Evolutionary conservation across 2,113 vertebrate species (phyloP), one percentile per base, ranked within the genome.

Genomic region (Leucosticte australis): DNA sequence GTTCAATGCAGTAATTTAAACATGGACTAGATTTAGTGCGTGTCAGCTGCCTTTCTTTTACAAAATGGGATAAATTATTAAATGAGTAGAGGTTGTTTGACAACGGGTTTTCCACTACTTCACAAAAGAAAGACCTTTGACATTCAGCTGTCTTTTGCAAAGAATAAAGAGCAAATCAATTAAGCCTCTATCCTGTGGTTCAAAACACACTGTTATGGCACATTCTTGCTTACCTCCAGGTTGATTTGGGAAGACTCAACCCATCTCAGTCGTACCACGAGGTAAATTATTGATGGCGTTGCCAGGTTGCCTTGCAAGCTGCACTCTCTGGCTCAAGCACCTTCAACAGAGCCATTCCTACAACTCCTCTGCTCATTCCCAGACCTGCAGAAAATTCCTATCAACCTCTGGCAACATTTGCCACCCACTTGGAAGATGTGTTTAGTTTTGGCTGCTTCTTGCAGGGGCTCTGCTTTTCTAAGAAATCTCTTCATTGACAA

Each of bases 31-130:
- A 98, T 98, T 98, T 98, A 98, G 97, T 97, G 92, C 71, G 2
- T 96, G 97, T 97, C 95, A 97, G 94, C 94, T 97, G 97, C 97
- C 91, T 98, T 97, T 98, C 97, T 97, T 96, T 97, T 97, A 97
- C 97, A 98, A 98, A 98, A 97, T 96, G 96, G 95, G 97, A 98
- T 98, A 97, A 98, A 98, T 98, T 98, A 98, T 98, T 98, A 98
- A 98, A 98, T 97, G 97, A 97, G 97, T 91, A 91, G 96, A 98
- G 95, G 97, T 98, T 98, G 97, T 98, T 98, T 98, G 98, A 98
- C 98, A 98, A 98, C 96, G 96, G 96, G 97, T 98, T 97, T 98
- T 96, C 97, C 96, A 97, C 96, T 96, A 97, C 97, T 97, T 96
- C 96, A 97, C 98, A 98, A 97, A 98, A 97, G 97, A 97, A 96